Conservation (phyloP, 2,888 invertebrate genomes). For the Amiota mariae region DNA sequence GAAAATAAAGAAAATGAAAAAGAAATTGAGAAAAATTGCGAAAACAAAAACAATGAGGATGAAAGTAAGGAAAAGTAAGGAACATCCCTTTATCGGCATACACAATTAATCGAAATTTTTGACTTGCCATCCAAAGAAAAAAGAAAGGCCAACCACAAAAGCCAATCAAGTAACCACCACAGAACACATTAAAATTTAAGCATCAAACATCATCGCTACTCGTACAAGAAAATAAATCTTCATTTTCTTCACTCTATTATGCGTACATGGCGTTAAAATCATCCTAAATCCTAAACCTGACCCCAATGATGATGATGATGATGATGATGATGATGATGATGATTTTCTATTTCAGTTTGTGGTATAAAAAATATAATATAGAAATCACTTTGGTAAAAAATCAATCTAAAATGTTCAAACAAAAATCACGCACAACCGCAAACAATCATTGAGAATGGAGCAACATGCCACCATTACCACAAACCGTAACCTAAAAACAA, state of each 20-base stretch:
- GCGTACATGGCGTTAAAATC: too few relatives aligned
- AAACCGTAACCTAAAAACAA: not conserved
- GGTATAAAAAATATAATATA: slow-evolving; percentile 6
- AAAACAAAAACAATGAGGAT: not conserved
- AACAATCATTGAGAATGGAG: slow-evolving; percentile 45
- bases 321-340: too few relatives aligned
- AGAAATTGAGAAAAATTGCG: not conserved
- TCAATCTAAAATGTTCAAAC: slow-evolving; percentile 60
- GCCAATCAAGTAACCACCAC: slow-evolving; percentile 24
- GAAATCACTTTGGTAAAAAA: slow-evolving; percentile 33
- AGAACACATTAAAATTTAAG: slow-evolving; percentile 25
- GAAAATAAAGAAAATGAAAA: not conserved
- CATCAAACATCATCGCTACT: slow-evolving; percentile 13
- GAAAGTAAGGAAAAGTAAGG: not conserved
- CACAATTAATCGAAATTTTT: not conserved
- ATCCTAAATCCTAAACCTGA: too few relatives aligned
- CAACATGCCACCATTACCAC: slow-evolving; percentile 37
- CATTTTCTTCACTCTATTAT: slow-evolving; percentile 17
- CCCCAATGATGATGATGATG: too few relatives aligned
- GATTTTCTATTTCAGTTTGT: too few relatives aligned
- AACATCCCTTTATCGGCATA: not conserved
- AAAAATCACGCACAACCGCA: slow-evolving; percentile 62
- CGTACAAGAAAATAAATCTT: slow-evolving; percentile 37
- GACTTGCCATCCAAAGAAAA: not conserved
- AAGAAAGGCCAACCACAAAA: not conserved